Evolutionary conservation across 2,113 vertebrate genomes (phyloP), one percentile per base, ranked within the genome.

Genomic region (Aix galericulata): DNA sequence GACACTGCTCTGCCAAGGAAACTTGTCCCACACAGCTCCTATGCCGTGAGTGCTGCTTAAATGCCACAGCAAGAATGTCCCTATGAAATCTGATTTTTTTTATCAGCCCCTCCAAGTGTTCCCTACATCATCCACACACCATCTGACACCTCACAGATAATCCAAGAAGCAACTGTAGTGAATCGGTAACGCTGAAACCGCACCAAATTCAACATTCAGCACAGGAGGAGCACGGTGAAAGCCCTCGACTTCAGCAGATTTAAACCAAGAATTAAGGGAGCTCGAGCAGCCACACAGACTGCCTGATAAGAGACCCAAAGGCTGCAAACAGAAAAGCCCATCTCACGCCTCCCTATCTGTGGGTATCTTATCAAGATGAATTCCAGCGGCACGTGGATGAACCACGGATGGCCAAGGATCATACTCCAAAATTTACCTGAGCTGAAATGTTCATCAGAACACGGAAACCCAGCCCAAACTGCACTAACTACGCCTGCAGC

Each of bases 21-120:
- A 4, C 0, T 0, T 8, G 23, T 20, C 73, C 55, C 77, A 44
- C 55, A 4, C 52, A 3, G 2, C 71, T 44, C 80, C 83, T 6
- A 13, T 2, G 1, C 77, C 4, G 34, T 1, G 1, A 44, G 40
- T 3, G 55, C 78, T 63, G 42, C 53, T 8, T 2, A 8, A 62
- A 36, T 5, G 25, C 21, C 53, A 2, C 0, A 1, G 3, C 0
- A 17, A 68, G 48, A 13, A 85, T 25, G 29, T 4, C 62, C 25
- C 71, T 9, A 3, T 3, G 64, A 38, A 36, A 64, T 17, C 53
- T 34, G 38, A 56, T 38, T 16, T 56, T 22, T 55, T 27, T 55
- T 2, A 29, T 1, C 0, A 2, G 42, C 11, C 38, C 40, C 56
- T 17, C 42, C 17, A 11, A 63, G 32, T 11, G 55, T 20, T 60